These are phyloP conservation scores for Arvicola amphibius DNA, from an alignment of 2,797 vertebrate species.

Conservation along the genomic window DNA sequence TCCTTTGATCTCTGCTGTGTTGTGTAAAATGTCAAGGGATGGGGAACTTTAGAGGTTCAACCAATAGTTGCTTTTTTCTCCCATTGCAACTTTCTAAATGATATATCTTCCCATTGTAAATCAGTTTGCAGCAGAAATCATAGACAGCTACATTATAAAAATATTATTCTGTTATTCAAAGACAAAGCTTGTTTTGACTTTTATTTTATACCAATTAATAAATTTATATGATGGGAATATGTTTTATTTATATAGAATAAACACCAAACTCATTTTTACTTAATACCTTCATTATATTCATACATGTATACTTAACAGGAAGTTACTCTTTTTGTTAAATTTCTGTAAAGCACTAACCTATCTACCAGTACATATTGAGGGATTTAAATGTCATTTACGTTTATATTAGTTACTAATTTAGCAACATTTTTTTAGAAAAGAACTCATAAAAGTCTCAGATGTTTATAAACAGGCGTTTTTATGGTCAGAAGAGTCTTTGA, in stretches of 20 bases:
- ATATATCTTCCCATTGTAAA: not conserved
- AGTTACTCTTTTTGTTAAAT: not conserved
- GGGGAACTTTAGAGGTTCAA: not conserved
- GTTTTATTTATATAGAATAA: not conserved
- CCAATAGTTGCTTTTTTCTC: not conserved
- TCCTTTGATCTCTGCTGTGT: not conserved
- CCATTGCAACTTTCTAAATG: not conserved
- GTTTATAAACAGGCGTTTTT: not conserved
- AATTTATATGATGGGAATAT: not conserved
- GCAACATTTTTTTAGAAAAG: not conserved
- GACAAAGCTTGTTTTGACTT: not conserved
- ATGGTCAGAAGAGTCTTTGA: not conserved
- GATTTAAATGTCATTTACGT: not conserved
- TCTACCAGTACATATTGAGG: not conserved
- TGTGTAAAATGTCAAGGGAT: not conserved
- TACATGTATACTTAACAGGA: not conserved
- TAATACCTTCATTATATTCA: not conserved
- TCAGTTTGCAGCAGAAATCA: not conserved
- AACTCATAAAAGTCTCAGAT: not conserved
- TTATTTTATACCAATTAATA: not conserved
- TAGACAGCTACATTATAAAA: not conserved
- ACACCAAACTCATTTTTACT: not conserved
- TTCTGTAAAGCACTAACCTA: not conserved
- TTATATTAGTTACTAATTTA: constrained; percentile 8
- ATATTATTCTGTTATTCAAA: not conserved